A percentile compares a stretch with the other conserved stretches of the same genome.
Evolutionary conservation across 2,888 invertebrate species (phyloP).

Genomic region (Sphaerophoria taeniata): DNA sequence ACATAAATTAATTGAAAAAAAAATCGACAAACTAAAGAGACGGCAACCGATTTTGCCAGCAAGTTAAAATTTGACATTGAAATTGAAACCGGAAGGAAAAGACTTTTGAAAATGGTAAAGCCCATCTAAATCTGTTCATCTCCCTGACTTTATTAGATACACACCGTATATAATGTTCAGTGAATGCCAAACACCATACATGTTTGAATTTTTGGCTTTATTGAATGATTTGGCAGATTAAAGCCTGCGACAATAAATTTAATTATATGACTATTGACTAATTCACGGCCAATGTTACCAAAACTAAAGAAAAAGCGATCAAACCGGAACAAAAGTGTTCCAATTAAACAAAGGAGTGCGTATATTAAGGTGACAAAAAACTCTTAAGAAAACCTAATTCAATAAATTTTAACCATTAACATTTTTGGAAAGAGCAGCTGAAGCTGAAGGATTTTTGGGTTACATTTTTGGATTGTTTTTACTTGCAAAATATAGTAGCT

Average conservation of each 20-base stretch:
- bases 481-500: too few species aligned
- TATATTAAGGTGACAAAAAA: too few species aligned
- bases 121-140: slow-evolving; percentile 35
- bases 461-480: too few species aligned
- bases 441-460: too few species aligned
- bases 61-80: slow-evolving; percentile 56
- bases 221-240: slow-evolving; percentile 1
- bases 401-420: too few species aligned
- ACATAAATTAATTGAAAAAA: too few species aligned
- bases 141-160: slow-evolving; percentile 67
- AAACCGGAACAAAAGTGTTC: slow-evolving; percentile 14
- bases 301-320: background rate
- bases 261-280: background rate
- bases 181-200: slow-evolving; percentile 58
- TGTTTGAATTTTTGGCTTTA: too few species aligned
- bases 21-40: background rate
- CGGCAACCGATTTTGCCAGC: background rate
- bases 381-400: too few species aligned
- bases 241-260: slow-evolving; percentile 2
- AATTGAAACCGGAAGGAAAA: slow-evolving; percentile 65
- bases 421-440: too few species aligned
- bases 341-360: background rate
- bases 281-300: background rate
- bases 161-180: slow-evolving; percentile 44
- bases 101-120: slow-evolving; percentile 4